Evolutionary conservation across 2,113 vertebrate genomes (phyloP).

Genomic region (Nothobranchius kuhntae): DNA sequence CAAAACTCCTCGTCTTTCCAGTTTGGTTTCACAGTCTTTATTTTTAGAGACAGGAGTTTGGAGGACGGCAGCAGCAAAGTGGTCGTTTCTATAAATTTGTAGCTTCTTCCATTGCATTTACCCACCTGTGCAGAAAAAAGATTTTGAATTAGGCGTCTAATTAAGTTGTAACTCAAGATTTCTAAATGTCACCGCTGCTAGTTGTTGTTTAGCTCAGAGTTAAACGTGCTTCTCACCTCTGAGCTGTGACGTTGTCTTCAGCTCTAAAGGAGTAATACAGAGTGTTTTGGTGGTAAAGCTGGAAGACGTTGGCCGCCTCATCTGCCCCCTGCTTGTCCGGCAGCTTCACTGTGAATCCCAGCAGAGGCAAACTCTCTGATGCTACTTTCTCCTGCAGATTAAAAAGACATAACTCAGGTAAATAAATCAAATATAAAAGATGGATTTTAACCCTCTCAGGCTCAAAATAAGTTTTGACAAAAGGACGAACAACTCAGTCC

Average conservation of each 20-base stretch:
- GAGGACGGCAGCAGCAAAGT: background rate
- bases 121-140: slow-evolving; percentile 83
- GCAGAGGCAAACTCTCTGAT: slow-evolving; percentile 90
- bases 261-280: slow-evolving; percentile 95
- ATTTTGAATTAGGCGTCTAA: background rate
- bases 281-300: slow-evolving; percentile 97
- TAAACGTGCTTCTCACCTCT: slow-evolving; percentile 80
- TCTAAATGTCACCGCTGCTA: background rate
- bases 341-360: slow-evolving; percentile 91
- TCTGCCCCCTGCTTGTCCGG: slow-evolving; percentile 83
- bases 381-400: slow-evolving; percentile 89
- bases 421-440: too few relatives aligned
- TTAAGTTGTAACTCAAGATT: too few relatives aligned
- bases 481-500: too few relatives aligned
- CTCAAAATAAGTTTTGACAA: too few relatives aligned
- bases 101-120: slow-evolving; percentile 94
- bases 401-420: background rate
- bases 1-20: background rate
- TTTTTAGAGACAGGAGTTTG: slow-evolving; percentile 8
- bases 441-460: too few relatives aligned
- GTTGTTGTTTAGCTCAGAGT: background rate
- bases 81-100: slow-evolving; percentile 89
- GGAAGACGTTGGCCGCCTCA: slow-evolving; percentile 83
- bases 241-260: slow-evolving; percentile 85
- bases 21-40: slow-evolving; percentile 42